A percentile compares a stretch with the other conserved stretches of the same genome.
Conservation (phyloP, 1,140 invertebrate species). For the Drosophila melanica region DNA sequence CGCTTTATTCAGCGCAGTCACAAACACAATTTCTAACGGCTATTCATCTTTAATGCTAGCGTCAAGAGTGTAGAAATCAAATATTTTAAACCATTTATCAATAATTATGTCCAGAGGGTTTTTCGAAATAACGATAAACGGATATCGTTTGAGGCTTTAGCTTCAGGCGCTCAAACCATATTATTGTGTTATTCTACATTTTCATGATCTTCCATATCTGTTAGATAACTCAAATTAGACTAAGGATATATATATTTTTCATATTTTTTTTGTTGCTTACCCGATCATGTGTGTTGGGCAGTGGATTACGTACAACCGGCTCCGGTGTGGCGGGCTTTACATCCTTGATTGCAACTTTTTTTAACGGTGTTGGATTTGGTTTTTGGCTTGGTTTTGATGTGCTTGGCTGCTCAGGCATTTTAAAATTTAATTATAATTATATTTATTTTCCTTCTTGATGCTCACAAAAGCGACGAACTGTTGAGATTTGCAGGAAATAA, state of each 20-base stretch:
- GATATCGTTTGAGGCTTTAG: neutral
- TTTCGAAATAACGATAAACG: too few species aligned
- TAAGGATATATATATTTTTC: neutral
- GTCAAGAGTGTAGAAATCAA: neutral
- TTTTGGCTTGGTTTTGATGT: constrained; percentile 1
- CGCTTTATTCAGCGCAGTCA: constrained; percentile 68
- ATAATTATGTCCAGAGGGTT: too few species aligned
- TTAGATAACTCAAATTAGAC: too few species aligned
- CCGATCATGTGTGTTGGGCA: constrained; percentile 49
- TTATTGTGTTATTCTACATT: constrained; percentile 14
- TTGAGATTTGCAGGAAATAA: constrained; percentile 4
- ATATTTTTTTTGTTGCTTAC: constrained; percentile 18
- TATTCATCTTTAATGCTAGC: constrained; percentile 35
- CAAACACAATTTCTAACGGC: constrained; percentile 12
- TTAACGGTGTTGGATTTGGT: constrained; percentile 7
- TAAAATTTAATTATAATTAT: constrained; percentile 5
- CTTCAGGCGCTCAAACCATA: neutral
- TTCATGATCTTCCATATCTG: constrained; percentile 61
- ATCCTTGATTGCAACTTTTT: constrained; percentile 5
- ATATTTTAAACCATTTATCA: too few species aligned
- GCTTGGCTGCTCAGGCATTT: constrained; percentile 51
- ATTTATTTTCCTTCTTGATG: neutral
- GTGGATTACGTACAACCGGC: constrained; percentile 23
- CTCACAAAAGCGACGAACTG: neutral
- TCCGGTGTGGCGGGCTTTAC: constrained; percentile 4